Base-by-base conservation (phyloP, 2,888 invertebrate genomes). In the Cremastinae sp. region DNA sequence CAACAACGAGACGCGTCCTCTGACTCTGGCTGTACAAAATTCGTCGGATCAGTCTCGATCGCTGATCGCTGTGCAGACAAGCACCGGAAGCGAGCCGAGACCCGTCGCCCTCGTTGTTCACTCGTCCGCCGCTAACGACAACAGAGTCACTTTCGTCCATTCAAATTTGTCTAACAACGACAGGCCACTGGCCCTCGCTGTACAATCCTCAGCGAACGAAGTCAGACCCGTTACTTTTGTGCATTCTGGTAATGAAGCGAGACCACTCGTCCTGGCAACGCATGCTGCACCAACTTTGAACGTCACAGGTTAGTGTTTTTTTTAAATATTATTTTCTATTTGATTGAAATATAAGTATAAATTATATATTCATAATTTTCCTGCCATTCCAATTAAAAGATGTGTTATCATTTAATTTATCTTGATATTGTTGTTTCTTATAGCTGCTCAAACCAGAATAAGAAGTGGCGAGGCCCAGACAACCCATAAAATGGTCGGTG, bases 401-500 rank as follows among this genome's bases (percentile, higher is more conserved):
- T n/a, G n/a, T n/a, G n/a, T 4, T 55, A 0, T 41, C 41, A 41
- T 20, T 58, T 59, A 9, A 22, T 22, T 28, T 5, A 12, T 59
- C 20, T 10, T 4, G 4, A 10, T 28, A 16, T 53, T 53, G 10
- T 53, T 8, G 37, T 12, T 55, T 51, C 18, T 20, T 74, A n/a
- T 69, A 89, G 89, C 83, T 75, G 83, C 87, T 71, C 89, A 89
- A 73, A 84, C 88, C 45, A 88, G 89, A 82, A 85, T 90, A 82
- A 86, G 89, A 77, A 80, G 88, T 39, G 83, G 84, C 3, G 90
- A 89, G 35, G 80, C 88, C 37, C 90, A 90, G 77, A 85, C 87
- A 5, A 87, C 90, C 35, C 90, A 90, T 83, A 90, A 90, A 82
- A 89, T 90, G 89, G 88, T 90, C 41, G 86, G 90, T 4, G 89